Base-by-base conservation (phyloP, 1,140 invertebrate species). In the Leptopilina clavipes region DNA sequence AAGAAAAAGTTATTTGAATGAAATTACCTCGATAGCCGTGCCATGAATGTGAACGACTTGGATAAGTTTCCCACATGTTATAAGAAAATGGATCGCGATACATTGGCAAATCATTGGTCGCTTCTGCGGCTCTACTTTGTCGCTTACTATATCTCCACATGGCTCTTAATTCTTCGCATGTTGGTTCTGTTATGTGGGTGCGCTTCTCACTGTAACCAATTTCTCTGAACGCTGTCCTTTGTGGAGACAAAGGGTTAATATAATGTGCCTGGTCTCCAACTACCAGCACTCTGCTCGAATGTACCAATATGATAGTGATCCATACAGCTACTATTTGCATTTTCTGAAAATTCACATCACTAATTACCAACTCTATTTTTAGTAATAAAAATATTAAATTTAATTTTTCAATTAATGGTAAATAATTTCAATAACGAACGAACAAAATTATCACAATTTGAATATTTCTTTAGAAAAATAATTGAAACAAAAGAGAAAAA, bases 111-210 rank as follows among this genome's bases (percentile, higher is more conserved):
- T 96, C 94, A 89, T 97, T 96, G 77, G 95, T 96, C 48, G 95
- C 93, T 89, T 96, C 95, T 1, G 95, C 94, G 7, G 95, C 95
- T 70, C 96, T 92, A n/a, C 95, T 95, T 89, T 97, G 96, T 73
- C 96, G 90, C 87, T 96, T 96, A 18, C 95, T 97, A 89, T 96
- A 96, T 86, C 96, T 93, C 96, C 96, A 97, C 96, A 97, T 97
- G 5, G 95, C 95, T 71, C 96, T 93, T 40, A 97, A 91, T 88
- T 97, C 94, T 74, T 97, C 95, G 87, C 96, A 97, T 31, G 93
- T 94, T 0, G 96, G 96, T 83, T 97, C 96, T 14, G 86, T 84
- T 76, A 87, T 85, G 22, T 65, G 78, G 10, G 76, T 72, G 6
- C 80, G 77, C 71, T 83, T 81, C 70, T 70, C 81, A 73, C 79